These are phyloP conservation scores for Leptinotarsa defecta DNA, from an alignment of 1,140 invertebrate species.

Conservation along the genomic window DNA sequence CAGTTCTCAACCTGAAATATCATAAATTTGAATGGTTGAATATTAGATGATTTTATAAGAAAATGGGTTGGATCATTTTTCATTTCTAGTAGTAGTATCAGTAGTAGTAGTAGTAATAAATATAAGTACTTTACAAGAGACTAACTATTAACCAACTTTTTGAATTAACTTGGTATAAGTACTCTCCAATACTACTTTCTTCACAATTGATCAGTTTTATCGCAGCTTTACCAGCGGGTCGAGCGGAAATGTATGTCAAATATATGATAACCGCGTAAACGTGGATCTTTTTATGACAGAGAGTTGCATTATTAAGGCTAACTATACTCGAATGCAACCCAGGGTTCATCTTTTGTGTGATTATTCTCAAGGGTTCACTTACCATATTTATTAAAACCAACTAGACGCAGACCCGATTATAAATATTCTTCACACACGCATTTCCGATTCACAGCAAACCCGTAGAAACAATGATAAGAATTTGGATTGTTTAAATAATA, in stretches of 20 bases:
- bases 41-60: too few species aligned
- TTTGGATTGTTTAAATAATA: neutral
- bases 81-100: too few species aligned
- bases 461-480: neutral
- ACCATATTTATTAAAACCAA: neutral
- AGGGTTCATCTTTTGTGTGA: neutral
- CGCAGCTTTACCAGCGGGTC: neutral
- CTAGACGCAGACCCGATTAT: neutral
- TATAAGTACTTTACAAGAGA: neutral
- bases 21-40: too few species aligned
- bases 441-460: neutral
- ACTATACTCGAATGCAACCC: neutral
- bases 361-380: neutral
- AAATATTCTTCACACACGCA: neutral
- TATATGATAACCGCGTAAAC: constrained; percentile 9
- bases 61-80: too few species aligned
- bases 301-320: neutral
- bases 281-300: neutral
- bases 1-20: too few species aligned
- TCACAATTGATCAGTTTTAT: neutral
- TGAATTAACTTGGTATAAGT: neutral
- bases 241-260: neutral
- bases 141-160: neutral
- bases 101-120: neutral
- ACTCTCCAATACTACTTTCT: neutral